A percentile compares a stretch with the other conserved stretches of the same genome.
Evolutionary conservation across 2,888 invertebrate species (phyloP).

Genomic region (Anthophora plumipes): DNA sequence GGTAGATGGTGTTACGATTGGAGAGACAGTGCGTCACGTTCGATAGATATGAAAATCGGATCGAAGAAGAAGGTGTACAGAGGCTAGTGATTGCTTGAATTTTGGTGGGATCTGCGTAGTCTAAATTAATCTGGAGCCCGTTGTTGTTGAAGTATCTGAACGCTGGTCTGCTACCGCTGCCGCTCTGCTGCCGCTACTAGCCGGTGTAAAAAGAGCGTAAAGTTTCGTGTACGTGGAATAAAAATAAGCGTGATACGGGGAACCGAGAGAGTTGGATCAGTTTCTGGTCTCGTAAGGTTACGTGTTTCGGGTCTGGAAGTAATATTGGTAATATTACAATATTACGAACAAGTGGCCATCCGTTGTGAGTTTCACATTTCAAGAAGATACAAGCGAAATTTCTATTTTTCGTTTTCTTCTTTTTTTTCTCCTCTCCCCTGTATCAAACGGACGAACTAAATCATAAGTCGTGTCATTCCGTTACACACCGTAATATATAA

Average conservation of each 20-base stretch:
- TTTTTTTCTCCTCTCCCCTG: neutral
- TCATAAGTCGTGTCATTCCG: slow-evolving; percentile 26
- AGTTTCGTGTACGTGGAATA: slow-evolving; percentile 54
- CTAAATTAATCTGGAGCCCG: slow-evolving; percentile 66
- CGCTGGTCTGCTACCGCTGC: slow-evolving; percentile 31
- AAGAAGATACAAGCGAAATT: neutral
- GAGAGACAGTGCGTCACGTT: neutral
- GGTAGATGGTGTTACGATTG: neutral
- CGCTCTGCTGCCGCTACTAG: slow-evolving; percentile 6
- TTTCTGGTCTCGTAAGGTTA: slow-evolving; percentile 26
- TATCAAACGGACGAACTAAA: neutral
- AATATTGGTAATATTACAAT: slow-evolving; percentile 8
- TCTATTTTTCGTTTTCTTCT: too few relatives aligned
- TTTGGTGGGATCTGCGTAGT: slow-evolving; percentile 51
- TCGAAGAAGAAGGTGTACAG: neutral
- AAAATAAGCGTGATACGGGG: slow-evolving; percentile 64
- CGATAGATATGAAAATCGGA: neutral
- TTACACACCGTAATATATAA: neutral
- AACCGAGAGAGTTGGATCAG: slow-evolving; percentile 47
- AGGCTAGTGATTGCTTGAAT: slow-evolving; percentile 34
- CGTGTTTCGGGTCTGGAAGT: neutral
- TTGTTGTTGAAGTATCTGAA: slow-evolving; percentile 57
- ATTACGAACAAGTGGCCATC: slow-evolving; percentile 49
- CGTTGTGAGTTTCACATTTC: neutral
- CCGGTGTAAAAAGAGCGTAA: slow-evolving; percentile 60